Conservation (phyloP, 2,888 invertebrate genomes). For the Catocala fraxini region DNA sequence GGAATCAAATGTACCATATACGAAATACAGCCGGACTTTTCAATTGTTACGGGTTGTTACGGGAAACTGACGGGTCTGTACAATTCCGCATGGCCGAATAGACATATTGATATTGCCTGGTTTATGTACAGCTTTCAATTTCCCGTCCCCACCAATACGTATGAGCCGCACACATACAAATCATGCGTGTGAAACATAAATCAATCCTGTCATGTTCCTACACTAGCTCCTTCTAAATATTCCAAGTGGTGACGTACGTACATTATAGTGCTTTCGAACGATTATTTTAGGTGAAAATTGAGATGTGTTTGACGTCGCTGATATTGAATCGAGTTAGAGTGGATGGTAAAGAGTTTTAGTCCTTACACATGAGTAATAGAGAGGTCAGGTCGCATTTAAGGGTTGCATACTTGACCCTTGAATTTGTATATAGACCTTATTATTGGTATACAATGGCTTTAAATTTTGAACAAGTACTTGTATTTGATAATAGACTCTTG, state of each 20-base stretch:
- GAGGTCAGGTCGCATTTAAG: no score
- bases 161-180: slow-evolving; percentile 49
- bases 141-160: slow-evolving; percentile 45
- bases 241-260: slow-evolving; percentile 10
- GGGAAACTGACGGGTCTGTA: not conserved
- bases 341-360: no score
- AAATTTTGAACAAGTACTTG: no score
- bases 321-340: no score
- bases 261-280: not conserved
- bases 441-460: no score
- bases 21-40: no score
- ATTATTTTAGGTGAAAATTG: slow-evolving; percentile 7
- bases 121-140: slow-evolving; percentile 54
- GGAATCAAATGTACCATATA: no score
- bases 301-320: not conserved
- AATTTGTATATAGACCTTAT: no score
- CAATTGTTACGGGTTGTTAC: no score
- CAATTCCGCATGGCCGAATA: slow-evolving; percentile 5
- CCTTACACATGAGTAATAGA: no score
- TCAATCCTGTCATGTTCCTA: slow-evolving; percentile 13
- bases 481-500: no score
- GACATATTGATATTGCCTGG: slow-evolving; percentile 24
- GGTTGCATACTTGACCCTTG: no score
- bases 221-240: slow-evolving; percentile 16
- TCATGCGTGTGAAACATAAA: slow-evolving; percentile 21